A percentile compares a stretch with the other conserved stretches of the same genome.
Conservation (phyloP, 2,797 vertebrate genomes). For the Poeciliopsis paucimaculata region DNA sequence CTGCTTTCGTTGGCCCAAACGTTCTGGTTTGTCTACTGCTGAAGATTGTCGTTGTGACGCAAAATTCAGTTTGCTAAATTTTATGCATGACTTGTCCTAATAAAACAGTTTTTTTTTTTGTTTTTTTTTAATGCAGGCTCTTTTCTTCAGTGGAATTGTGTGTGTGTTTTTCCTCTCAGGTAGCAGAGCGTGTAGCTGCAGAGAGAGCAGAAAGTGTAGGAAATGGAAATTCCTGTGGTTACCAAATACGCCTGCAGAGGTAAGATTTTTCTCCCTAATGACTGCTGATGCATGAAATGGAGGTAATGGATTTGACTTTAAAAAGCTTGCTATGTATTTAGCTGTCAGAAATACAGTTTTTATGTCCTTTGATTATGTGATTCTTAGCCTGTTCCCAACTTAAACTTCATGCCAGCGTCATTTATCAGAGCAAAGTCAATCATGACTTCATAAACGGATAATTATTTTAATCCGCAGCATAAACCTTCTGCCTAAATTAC, state of each 20-base stretch:
- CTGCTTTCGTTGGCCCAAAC: not conserved
- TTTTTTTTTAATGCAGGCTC: not conserved
- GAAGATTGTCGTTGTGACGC: not conserved
- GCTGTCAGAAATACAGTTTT: not conserved
- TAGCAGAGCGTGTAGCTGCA: constrained; percentile 94
- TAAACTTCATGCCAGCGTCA: not conserved
- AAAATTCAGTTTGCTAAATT: not conserved
- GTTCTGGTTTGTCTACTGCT: not conserved
- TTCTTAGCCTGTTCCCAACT: not conserved
- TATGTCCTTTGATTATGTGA: not conserved
- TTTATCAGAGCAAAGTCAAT: not conserved
- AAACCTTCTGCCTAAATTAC: not conserved
- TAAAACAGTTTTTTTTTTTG: not conserved
- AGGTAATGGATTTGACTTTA: constrained; percentile 7
- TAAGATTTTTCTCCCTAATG: constrained; percentile 59
- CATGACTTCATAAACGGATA: not conserved
- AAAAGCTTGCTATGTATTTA: constrained; percentile 7
- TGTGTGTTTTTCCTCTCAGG: constrained; percentile 73
- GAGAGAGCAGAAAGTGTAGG: constrained; percentile 93
- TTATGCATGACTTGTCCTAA: not conserved
- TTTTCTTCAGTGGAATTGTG: not conserved
- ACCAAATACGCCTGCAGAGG: constrained; percentile 98
- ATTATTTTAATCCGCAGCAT: not conserved
- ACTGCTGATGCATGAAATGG: constrained; percentile 15
- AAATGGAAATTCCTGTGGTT: constrained; percentile 91